phyloP scores from a whole-genome alignment of 37 sponge, comb jelly and placozoan species.

The Aplysina aerophoba region DNA sequence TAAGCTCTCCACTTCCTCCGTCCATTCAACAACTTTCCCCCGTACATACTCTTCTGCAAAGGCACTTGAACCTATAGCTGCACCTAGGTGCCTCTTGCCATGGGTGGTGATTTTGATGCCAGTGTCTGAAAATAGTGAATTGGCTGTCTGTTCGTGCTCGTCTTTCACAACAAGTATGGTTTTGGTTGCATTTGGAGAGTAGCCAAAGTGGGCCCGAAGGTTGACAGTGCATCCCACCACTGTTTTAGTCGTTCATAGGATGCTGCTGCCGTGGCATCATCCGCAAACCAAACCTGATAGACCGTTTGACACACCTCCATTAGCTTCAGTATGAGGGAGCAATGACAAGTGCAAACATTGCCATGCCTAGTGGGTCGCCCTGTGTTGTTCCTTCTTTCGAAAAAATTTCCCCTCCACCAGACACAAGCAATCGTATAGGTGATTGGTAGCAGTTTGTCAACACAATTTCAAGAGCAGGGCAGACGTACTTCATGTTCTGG shows the following conservation, averaged over 20 bases:
- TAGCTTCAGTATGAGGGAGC: conserved; percentile 28
- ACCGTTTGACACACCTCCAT: conserved; percentile 18
- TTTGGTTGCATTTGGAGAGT: conserved; percentile 32
- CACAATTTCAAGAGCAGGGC: conserved; percentile 25
- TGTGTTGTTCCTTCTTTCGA: conserved; percentile 29
- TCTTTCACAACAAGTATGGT: conserved; percentile 28
- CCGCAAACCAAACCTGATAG: conserved; percentile 28
- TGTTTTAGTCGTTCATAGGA: background rate
- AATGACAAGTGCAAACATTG: conserved; percentile 14
- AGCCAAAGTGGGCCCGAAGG: conserved; percentile 25
- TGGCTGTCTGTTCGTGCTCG: conserved; percentile 13
- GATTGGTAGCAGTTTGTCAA: conserved; percentile 28
- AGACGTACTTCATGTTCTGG: conserved; percentile 16
- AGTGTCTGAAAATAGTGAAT: conserved; percentile 9
- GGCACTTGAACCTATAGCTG: conserved; percentile 17
- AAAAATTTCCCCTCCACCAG: conserved; percentile 30
- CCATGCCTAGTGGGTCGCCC: conserved; percentile 24
- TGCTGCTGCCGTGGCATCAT: conserved; percentile 14
- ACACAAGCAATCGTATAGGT: conserved; percentile 18
- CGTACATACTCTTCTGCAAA: conserved; percentile 14
- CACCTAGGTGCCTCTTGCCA: conserved; percentile 27
- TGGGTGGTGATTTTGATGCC: conserved; percentile 18
- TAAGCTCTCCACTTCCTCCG: conserved; percentile 28
- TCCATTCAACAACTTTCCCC: conserved; percentile 21
- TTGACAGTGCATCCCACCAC: conserved; percentile 34